Conservation (phyloP, 1,140 invertebrate species). For the Lethocerus indicus region DNA sequence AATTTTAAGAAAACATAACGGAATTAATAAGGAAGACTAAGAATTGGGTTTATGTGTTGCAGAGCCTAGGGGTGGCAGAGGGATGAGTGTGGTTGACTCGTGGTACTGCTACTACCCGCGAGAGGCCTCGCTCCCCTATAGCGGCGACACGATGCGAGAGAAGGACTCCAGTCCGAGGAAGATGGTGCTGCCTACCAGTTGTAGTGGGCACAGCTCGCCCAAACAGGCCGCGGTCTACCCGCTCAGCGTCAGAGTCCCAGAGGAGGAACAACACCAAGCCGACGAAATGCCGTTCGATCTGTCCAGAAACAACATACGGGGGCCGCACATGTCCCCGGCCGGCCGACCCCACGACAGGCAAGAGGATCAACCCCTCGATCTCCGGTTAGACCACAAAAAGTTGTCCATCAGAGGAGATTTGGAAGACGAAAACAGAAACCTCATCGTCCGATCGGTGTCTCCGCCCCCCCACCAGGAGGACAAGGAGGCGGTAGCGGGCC, state of each 20-base stretch:
- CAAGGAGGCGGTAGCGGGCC: conserved; percentile 8
- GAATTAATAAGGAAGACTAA: no score
- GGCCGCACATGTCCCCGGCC: conserved; percentile 26
- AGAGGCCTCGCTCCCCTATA: neutral
- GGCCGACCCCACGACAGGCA: conserved; percentile 26
- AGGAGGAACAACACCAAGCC: conserved; percentile 20
- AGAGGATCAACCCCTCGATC: conserved; percentile 61
- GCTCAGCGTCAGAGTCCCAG: conserved; percentile 34
- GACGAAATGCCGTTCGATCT: conserved; percentile 39
- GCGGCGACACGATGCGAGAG: conserved; percentile 40
- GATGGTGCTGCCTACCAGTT: conserved; percentile 37
- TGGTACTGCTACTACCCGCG: conserved; percentile 6
- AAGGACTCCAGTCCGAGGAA: conserved; percentile 62
- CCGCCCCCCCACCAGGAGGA: conserved; percentile 20
- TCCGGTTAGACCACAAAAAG: conserved; percentile 66
- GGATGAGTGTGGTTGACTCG: conserved; percentile 10
- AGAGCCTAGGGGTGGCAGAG: no score
- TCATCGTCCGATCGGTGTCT: conserved; percentile 35
- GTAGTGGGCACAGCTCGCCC: conserved; percentile 37
- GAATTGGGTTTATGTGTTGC: no score
- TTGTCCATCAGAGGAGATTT: conserved; percentile 26
- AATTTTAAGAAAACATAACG: no score
- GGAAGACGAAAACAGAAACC: conserved; percentile 59
- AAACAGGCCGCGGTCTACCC: conserved; percentile 55
- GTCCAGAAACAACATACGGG: conserved; percentile 26